These are phyloP conservation scores for Ceraclea dissimilis DNA, from an alignment of 2,888 invertebrate genomes.

Conservation along the genomic window DNA sequence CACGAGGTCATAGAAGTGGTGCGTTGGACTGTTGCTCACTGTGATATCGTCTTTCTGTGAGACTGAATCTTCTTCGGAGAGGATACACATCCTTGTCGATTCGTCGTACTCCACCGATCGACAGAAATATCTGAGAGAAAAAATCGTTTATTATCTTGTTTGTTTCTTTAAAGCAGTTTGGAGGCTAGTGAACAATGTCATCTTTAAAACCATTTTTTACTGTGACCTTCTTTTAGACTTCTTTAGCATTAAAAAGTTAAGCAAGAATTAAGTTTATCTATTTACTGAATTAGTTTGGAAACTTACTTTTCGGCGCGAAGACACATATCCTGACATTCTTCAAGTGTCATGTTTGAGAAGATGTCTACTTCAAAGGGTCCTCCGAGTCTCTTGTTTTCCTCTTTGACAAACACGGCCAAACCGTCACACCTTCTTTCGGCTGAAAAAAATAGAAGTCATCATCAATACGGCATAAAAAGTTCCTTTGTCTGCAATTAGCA, in stretches of 20 bases:
- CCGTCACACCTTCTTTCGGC: conserved; percentile 84
- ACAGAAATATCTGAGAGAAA: conserved; percentile 61
- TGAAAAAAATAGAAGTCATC: conserved; percentile 36
- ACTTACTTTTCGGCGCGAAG: conserved; percentile 73
- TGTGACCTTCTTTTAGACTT: too few species aligned
- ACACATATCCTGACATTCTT: conserved; percentile 84
- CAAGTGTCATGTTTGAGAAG: conserved; percentile 76
- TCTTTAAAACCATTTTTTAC: too few species aligned
- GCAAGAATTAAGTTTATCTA: too few species aligned
- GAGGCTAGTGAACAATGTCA: too few species aligned
- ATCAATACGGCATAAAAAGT: background rate
- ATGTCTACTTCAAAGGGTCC: conserved; percentile 86
- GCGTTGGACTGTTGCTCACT: conserved; percentile 74
- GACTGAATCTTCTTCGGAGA: conserved; percentile 85
- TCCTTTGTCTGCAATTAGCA: too few species aligned
- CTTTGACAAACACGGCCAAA: conserved; percentile 79
- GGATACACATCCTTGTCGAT: conserved; percentile 76
- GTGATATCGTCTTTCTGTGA: conserved; percentile 85
- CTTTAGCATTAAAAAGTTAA: too few species aligned
- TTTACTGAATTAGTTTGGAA: too few species aligned
- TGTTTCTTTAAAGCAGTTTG: too few species aligned
- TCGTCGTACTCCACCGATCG: conserved; percentile 86
- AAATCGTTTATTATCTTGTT: background rate
- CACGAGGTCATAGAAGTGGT: conserved; percentile 83
- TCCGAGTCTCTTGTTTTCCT: conserved; percentile 79